phyloP scores from a whole-genome alignment of 2,888 invertebrate genomes.

The Bimastos eiseni region DNA sequence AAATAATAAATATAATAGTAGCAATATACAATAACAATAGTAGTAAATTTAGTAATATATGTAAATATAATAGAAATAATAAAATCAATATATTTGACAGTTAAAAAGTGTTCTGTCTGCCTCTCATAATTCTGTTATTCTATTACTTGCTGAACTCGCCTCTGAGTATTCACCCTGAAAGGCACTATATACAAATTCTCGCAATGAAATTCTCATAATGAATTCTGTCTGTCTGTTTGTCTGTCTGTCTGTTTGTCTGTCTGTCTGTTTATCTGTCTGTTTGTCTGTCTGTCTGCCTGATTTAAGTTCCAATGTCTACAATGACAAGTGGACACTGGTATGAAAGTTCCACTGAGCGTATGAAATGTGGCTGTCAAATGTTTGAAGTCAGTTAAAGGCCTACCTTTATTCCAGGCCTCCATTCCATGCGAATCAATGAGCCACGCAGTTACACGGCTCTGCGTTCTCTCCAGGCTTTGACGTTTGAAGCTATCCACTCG shows the following conservation, averaged over 20 bases:
- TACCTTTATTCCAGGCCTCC: constrained; percentile 68
- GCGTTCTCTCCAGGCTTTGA: constrained; percentile 46
- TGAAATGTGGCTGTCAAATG: background rate
- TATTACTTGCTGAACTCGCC: no score
- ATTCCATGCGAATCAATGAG: constrained; percentile 72
- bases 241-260: background rate
- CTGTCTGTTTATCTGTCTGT: background rate
- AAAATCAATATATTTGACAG: no score
- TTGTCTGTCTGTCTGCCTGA: background rate
- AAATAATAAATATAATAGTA: no score
- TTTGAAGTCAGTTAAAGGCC: no score
- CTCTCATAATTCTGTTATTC: background rate
- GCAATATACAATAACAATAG: no score
- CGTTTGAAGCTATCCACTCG: constrained; percentile 28
- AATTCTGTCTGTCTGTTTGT: background rate
- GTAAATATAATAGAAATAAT: no score
- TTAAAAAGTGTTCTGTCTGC: background rate
- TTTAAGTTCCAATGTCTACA: background rate
- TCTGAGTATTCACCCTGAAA: no score
- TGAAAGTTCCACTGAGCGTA: background rate
- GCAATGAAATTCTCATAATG: no score
- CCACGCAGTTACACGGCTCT: constrained; percentile 68
- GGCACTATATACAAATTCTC: no score
- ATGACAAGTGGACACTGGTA: background rate
- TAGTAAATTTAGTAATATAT: no score